Conservation (phyloP, 2,113 vertebrate species). For the Peromyscus maniculatus region DNA sequence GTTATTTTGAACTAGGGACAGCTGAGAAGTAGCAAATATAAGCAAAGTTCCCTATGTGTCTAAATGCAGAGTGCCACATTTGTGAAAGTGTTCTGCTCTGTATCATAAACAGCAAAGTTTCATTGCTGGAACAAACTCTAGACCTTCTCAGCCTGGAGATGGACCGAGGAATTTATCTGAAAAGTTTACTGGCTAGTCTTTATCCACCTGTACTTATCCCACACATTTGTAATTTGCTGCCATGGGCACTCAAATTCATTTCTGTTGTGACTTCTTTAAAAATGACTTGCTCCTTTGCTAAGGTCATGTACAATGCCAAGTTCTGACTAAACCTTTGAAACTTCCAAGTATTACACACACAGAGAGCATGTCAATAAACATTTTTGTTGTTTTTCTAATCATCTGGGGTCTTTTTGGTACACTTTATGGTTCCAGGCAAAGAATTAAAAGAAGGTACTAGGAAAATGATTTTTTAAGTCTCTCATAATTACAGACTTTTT, state of each 20-base stretch:
- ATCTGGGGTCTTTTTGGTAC: background rate
- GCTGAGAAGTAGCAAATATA: background rate
- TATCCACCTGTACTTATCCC: no score
- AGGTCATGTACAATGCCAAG: background rate
- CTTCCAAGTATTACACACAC: no score
- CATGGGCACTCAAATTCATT: background rate
- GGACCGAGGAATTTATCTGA: background rate
- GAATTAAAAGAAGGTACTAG: background rate
- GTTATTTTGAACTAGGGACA: background rate
- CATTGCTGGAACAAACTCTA: background rate
- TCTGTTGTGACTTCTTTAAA: background rate
- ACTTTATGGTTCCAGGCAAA: background rate
- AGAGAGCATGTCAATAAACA: background rate
- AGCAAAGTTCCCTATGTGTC: background rate
- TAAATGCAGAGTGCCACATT: no score
- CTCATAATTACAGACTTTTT: background rate
- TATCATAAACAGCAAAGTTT: background rate
- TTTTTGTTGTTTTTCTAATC: background rate
- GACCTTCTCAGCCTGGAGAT: background rate
- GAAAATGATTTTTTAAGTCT: background rate
- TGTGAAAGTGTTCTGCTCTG: background rate
- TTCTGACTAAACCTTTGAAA: background rate
- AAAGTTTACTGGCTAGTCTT: background rate
- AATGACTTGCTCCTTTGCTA: background rate
- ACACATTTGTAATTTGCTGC: background rate